These are phyloP conservation scores for Heliconius hewitsoni DNA, from an alignment of 1,140 invertebrate genomes.

Conservation along the genomic window DNA sequence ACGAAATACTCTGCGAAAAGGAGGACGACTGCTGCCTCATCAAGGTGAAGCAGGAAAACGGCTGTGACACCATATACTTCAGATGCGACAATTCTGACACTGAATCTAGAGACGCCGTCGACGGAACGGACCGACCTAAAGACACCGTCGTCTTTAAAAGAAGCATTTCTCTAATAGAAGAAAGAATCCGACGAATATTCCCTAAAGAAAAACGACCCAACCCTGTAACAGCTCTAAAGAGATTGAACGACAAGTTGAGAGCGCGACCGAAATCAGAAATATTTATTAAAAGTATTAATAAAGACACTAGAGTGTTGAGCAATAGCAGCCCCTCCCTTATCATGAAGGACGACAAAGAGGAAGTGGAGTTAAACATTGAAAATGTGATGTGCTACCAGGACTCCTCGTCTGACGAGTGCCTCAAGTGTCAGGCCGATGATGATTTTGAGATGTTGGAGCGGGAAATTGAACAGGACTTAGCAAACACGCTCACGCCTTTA, in stretches of 20 bases:
- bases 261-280: slow-evolving; percentile 63
- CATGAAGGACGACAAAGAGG: slow-evolving; percentile 52
- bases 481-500: slow-evolving; percentile 48
- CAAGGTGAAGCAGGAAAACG: slow-evolving; percentile 72
- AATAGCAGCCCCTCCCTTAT: slow-evolving; percentile 62
- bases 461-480: slow-evolving; percentile 66
- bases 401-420: slow-evolving; percentile 72
- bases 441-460: slow-evolving; percentile 69
- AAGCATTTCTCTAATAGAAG: slow-evolving; percentile 68
- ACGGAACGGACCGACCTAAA: slow-evolving; percentile 47
- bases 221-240: slow-evolving; percentile 32
- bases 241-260: slow-evolving; percentile 39
- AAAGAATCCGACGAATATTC: slow-evolving; percentile 62
- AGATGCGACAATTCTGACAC: slow-evolving; percentile 68
- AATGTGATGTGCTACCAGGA: slow-evolving; percentile 72
- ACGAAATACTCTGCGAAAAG: slow-evolving; percentile 74
- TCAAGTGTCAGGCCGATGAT: slow-evolving; percentile 62
- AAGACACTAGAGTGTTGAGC: slow-evolving; percentile 55
- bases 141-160: slow-evolving; percentile 72
- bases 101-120: slow-evolving; percentile 59
- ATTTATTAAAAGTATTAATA: slow-evolving; percentile 48
- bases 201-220: slow-evolving; percentile 55
- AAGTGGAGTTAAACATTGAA: slow-evolving; percentile 70
- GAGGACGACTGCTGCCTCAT: slow-evolving; percentile 77
- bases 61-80: slow-evolving; percentile 71